Percentiles rank a stretch among this genome's conserved stretches.
Evolutionary conservation across 2,797 vertebrate species (phyloP).

Genomic region (Sebastes hopkinsi): DNA sequence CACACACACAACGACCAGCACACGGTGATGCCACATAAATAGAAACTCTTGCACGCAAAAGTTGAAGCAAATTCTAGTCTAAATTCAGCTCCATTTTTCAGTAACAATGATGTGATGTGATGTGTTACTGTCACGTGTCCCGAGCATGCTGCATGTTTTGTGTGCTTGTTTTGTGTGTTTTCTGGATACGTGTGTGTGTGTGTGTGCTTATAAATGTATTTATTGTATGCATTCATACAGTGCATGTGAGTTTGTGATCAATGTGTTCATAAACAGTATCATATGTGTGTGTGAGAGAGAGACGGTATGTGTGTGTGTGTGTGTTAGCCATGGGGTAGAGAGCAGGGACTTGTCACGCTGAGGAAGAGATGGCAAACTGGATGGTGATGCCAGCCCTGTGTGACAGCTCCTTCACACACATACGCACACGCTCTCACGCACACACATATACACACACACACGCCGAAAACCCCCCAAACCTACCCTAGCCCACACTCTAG

Average conservation of each 20-base stretch:
- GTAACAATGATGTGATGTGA: constrained; percentile 40
- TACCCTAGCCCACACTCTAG: constrained; percentile 45
- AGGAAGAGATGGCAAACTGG: constrained; percentile 75
- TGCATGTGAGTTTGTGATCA: neutral
- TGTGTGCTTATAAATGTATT: neutral
- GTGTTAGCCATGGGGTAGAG: constrained; percentile 65
- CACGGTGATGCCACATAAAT: constrained; percentile 22
- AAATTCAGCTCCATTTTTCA: constrained; percentile 38
- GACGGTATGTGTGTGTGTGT: constrained; percentile 20
- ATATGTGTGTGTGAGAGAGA: constrained; percentile 39
- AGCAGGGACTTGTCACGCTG: constrained; percentile 79
- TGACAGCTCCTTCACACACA: constrained; percentile 78
- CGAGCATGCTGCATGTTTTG: constrained; percentile 18
- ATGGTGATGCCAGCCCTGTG: constrained; percentile 74
- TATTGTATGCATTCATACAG: constrained; percentile 19
- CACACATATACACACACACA: constrained; percentile 40
- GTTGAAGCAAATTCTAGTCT: constrained; percentile 23
- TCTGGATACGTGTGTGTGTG: neutral
- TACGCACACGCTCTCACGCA: constrained; percentile 37
- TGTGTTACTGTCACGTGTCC: constrained; percentile 22
- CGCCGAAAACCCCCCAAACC: constrained; percentile 53
- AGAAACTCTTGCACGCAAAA: constrained; percentile 25
- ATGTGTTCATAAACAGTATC: constrained; percentile 35
- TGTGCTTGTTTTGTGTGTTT: constrained; percentile 11
- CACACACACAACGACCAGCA: neutral